phyloP scores from a whole-genome alignment of 2,797 vertebrate species.

The Galago senegalensis region DNA sequence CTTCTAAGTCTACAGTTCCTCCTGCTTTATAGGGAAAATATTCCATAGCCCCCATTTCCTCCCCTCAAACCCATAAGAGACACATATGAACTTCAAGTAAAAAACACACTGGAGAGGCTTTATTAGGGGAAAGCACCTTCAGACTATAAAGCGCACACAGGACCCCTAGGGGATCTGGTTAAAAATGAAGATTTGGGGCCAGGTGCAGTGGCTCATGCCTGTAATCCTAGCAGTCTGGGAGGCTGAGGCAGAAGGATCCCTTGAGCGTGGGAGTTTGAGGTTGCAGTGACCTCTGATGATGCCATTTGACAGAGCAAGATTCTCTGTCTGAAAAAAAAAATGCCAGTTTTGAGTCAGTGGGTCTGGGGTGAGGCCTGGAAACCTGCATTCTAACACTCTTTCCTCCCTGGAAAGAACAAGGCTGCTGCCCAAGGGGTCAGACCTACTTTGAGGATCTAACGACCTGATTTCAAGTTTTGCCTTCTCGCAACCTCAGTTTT shows the following conservation, averaged over 20 bases:
- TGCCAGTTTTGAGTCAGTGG: not conserved
- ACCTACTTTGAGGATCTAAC: not conserved
- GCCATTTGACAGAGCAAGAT: too few species aligned
- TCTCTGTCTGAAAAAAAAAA: not conserved
- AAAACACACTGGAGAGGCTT: not conserved
- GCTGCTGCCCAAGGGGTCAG: not conserved
- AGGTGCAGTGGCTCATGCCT: too few species aligned
- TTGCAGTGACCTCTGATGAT: too few species aligned
- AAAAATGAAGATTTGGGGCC: not conserved
- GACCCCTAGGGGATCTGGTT: not conserved
- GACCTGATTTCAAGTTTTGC: not conserved
- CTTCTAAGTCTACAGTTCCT: not conserved
- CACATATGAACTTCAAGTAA: not conserved
- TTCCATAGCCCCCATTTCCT: not conserved
- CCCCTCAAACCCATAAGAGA: not conserved
- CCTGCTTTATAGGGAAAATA: not conserved
- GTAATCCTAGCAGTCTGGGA: too few species aligned
- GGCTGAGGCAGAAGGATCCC: too few species aligned
- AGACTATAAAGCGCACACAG: not conserved
- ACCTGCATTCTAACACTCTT: not conserved
- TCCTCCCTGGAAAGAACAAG: rapidly evolving
- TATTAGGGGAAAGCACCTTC: not conserved
- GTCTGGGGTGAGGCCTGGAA: not conserved
- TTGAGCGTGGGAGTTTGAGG: too few species aligned
- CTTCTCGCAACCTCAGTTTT: not conserved